A percentile compares a stretch with the other conserved stretches of the same genome.
phyloP scores from a whole-genome alignment of 2,113 vertebrate genomes.

The Protobothrops flavoviridis region DNA sequence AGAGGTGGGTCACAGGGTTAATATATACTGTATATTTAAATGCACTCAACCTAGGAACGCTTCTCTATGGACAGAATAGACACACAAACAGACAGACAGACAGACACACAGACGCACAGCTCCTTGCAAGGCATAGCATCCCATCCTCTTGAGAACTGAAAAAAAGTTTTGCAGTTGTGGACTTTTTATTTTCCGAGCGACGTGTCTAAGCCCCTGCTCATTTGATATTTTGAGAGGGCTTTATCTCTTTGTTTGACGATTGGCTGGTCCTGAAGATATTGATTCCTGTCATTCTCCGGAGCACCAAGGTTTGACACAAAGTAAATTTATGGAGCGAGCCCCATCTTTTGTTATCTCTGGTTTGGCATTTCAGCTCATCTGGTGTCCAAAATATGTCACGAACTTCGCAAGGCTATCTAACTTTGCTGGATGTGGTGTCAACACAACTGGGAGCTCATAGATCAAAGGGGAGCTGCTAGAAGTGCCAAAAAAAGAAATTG shows the following conservation, averaged over 20 bases:
- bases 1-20: neutral
- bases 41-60: neutral
- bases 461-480: neutral
- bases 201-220: neutral
- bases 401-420: slow-evolving; percentile 48
- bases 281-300: slow-evolving; percentile 34
- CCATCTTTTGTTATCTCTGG: slow-evolving; percentile 46
- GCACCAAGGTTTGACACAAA: slow-evolving; percentile 13
- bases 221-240: slow-evolving; percentile 35
- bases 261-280: slow-evolving; percentile 30
- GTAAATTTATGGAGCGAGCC: slow-evolving; percentile 41
- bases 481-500: slow-evolving; percentile 5
- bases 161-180: neutral
- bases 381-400: slow-evolving; percentile 37
- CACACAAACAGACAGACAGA: neutral
- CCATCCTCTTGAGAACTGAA: neutral
- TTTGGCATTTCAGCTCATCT: slow-evolving; percentile 33
- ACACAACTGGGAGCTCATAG: slow-evolving; percentile 15
- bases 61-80: neutral
- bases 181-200: neutral
- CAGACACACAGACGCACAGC: neutral
- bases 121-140: neutral
- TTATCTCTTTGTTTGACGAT: slow-evolving; percentile 47
- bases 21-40: neutral
- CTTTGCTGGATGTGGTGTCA: slow-evolving; percentile 12